Percentiles rank a stretch among this genome's conserved stretches.
Conservation (phyloP, 2,888 invertebrate species). For the Tachina grossa region DNA sequence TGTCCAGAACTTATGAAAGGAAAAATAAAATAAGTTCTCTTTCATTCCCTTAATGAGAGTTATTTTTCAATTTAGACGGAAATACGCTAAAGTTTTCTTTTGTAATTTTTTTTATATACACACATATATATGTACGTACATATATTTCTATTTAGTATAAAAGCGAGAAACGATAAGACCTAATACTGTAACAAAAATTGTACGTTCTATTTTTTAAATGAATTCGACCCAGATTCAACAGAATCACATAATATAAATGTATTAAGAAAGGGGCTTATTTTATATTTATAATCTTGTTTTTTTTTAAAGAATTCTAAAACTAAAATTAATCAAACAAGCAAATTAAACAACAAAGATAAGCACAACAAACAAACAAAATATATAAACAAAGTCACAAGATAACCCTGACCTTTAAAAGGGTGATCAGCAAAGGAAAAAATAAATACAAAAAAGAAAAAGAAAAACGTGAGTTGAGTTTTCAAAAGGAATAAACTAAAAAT, state of each 20-base stretch:
- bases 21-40: neutral
- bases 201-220: neutral
- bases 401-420: slow-evolving; percentile 64
- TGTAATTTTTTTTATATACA: neutral
- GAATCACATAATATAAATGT: neutral
- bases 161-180: slow-evolving; percentile 41
- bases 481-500: neutral
- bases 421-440: slow-evolving; percentile 11
- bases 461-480: slow-evolving; percentile 68
- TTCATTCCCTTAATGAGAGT: slow-evolving; percentile 8
- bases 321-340: slow-evolving; percentile 33
- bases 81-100: slow-evolving; percentile 27
- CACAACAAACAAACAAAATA: neutral
- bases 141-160: slow-evolving; percentile 15
- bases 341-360: slow-evolving; percentile 24
- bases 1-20: neutral
- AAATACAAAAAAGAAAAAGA: slow-evolving; percentile 14
- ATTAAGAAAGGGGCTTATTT: slow-evolving; percentile 44
- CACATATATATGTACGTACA: no score
- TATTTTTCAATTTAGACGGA: slow-evolving; percentile 39
- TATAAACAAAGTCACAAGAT: slow-evolving; percentile 42
- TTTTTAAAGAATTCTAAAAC: slow-evolving; percentile 21
- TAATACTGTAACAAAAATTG: slow-evolving; percentile 2
- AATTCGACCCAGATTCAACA: slow-evolving; percentile 46
- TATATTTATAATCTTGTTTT: neutral